phyloP scores from a whole-genome alignment of 2,113 vertebrate species.

The Dasyprocta punctata region DNA sequence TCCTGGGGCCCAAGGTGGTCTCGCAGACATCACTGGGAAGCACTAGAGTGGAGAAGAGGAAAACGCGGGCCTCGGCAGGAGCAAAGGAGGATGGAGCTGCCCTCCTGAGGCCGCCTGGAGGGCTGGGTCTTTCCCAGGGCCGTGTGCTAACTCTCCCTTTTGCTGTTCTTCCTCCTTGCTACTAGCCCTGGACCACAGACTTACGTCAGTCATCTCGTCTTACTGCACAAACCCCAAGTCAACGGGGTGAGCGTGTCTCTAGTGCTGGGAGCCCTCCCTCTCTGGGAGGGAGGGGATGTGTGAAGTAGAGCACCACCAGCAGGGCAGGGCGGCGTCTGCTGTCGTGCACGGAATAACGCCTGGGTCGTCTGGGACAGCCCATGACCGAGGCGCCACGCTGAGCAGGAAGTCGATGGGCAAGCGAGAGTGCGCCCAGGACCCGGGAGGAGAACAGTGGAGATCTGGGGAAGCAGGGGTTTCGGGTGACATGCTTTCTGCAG shows the following conservation, averaged over 20 bases:
- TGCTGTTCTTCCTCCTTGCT: background rate
- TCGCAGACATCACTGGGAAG: background rate
- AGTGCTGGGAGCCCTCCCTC: background rate
- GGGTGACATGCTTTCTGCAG: background rate
- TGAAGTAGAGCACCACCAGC: accelerated
- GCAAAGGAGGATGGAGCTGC: background rate
- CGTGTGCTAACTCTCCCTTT: accelerated
- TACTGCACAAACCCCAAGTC: background rate
- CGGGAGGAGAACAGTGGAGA: background rate
- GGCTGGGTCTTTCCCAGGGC: no score
- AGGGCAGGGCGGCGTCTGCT: background rate
- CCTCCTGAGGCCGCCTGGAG: no score
- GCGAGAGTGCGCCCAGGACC: background rate
- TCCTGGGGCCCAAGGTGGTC: background rate
- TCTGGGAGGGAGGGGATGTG: no score
- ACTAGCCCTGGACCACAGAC: background rate
- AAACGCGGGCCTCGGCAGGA: background rate
- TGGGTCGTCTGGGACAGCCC: background rate
- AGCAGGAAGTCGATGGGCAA: background rate
- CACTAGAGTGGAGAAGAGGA: accelerated
- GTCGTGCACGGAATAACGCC: background rate
- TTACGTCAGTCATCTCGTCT: background rate
- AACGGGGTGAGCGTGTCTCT: background rate
- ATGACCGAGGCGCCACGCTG: accelerated
- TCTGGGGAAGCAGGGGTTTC: background rate